Percentiles rank a stretch among this genome's conserved stretches.
phyloP scores from a whole-genome alignment of 37 sponge, comb jelly and placozoan species.

The Hormiphora californensis region DNA sequence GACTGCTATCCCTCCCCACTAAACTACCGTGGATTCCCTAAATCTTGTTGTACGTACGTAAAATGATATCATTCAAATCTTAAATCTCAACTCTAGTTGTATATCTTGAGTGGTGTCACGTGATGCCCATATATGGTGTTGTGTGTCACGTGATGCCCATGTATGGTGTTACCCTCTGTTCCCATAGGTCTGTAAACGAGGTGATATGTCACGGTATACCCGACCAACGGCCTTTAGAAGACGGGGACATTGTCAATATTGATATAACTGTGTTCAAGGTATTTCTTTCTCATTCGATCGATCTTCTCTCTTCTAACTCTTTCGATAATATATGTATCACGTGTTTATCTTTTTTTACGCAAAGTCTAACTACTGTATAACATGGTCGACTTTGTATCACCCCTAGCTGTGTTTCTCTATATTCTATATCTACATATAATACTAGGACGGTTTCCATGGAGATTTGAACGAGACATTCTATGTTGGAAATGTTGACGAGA shows the following conservation, averaged over 20 bases:
- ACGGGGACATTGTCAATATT: conserved; percentile 93
- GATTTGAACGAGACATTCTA: conserved; percentile 93
- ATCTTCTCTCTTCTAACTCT: too few relatives aligned
- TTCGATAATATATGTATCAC: too few relatives aligned
- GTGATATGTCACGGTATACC: conserved; percentile 97
- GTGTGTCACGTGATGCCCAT: too few relatives aligned
- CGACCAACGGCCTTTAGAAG: conserved; percentile 72
- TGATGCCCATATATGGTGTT: too few relatives aligned
- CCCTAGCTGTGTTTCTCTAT: too few relatives aligned
- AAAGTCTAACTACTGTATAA: conserved; percentile 74
- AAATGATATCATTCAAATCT: too few relatives aligned
- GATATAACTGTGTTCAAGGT: conserved; percentile 51
- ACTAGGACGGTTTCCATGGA: conserved; percentile 86
- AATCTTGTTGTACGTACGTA: conserved; percentile 89
- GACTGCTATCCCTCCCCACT: conserved; percentile 94
- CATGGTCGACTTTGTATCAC: too few relatives aligned
- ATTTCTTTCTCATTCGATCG: background rate
- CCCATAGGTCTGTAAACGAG: conserved; percentile 84
- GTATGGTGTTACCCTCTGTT: background rate
- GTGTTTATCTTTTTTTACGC: too few relatives aligned
- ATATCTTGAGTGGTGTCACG: too few relatives aligned
- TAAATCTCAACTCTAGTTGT: too few relatives aligned
- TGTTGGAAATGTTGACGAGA: conserved; percentile 83
- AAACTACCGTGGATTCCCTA: conserved; percentile 87
- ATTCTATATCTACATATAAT: too few relatives aligned